Percentiles rank a stretch among this genome's conserved stretches.
These are phyloP conservation scores for Tenthredo mesomela DNA, from an alignment of 2,888 invertebrate species.

Conservation along the genomic window DNA sequence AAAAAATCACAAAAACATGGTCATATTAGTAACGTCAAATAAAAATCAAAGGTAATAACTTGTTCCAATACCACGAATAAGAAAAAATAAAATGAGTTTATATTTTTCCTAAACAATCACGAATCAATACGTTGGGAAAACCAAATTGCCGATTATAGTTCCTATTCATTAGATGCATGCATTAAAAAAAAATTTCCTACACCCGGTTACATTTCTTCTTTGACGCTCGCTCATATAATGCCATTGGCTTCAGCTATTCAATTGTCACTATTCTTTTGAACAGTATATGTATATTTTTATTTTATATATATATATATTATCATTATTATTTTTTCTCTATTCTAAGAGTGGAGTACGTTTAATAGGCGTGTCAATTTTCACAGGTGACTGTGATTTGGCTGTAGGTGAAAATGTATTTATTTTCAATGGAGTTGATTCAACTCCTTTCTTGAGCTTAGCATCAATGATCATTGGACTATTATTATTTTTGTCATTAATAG, in stretches of 20 bases:
- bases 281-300: background rate
- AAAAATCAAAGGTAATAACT: slow-evolving; percentile 38
- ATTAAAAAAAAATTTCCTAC: slow-evolving; percentile 16
- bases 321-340: background rate
- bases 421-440: slow-evolving; percentile 34
- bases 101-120: slow-evolving; percentile 20
- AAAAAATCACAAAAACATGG: background rate
- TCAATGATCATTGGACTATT: slow-evolving; percentile 58
- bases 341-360: background rate
- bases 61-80: slow-evolving; percentile 12
- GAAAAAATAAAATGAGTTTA: slow-evolving; percentile 40
- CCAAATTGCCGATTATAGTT: slow-evolving; percentile 24
- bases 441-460: slow-evolving; percentile 54
- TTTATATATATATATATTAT: background rate
- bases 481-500: slow-evolving; percentile 53
- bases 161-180: slow-evolving; percentile 34
- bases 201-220: slow-evolving; percentile 24
- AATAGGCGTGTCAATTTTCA: background rate
- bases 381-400: slow-evolving; percentile 18
- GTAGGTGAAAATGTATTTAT: background rate
- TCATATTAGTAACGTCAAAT: slow-evolving; percentile 36
- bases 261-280: slow-evolving; percentile 25
- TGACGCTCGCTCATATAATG: slow-evolving; percentile 1
- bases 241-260: slow-evolving; percentile 15
- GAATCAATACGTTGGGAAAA: slow-evolving; percentile 22